Evolutionary conservation across 2,888 invertebrate species (phyloP), one percentile per base, ranked within the genome.

Genomic region (Nephrotoma flavescens): DNA sequence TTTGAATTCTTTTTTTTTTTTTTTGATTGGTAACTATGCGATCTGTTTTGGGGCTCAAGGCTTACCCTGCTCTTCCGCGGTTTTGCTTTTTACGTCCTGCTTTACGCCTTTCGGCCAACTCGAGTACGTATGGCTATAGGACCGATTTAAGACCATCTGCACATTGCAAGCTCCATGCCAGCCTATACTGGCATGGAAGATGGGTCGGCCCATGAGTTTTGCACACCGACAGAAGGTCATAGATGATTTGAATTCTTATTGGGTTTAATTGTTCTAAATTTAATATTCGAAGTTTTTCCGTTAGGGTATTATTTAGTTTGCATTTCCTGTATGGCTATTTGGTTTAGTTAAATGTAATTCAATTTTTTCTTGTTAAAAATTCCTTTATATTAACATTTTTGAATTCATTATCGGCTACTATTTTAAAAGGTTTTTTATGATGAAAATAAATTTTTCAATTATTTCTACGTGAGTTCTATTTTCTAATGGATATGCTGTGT

Each of bases 371-470:
- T 41, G 31, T 12, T 83, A 83, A 83, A 83, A 83, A 31, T 41
- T 83, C 41, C 41, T 41, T 31, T 41, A 83, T 83, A 4, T 83
- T 83, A 41, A 83, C 41, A 12, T 83, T 41, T 83, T 83, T 83
- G 41, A 83, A 83, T 83, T 83, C 83, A 83, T 83, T 83, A 5
- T 84, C 86, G 4, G 86, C 85, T 45, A 85, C 42, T n/a, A 86
- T n/a, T 84, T 86, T 86, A 7, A 11, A 41, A 41, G 85, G 52
- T 45, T 86, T 44, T 45, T 47, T 85, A 45, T 86, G 83, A 3
- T 42, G 41, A 42, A 84, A 84, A 85, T 84, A 47, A n/a, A 83
- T 84, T 84, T 31, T 84, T 86, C 83, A 41, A 86, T 86, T 45
- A 86, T 44, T 11, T 83, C 84, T 19, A 47, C 6, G 41, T 86